Evolutionary conservation across 2,888 invertebrate species (phyloP), one percentile per base, ranked within the genome.

Genomic region (Cartodere bifasciata): DNA sequence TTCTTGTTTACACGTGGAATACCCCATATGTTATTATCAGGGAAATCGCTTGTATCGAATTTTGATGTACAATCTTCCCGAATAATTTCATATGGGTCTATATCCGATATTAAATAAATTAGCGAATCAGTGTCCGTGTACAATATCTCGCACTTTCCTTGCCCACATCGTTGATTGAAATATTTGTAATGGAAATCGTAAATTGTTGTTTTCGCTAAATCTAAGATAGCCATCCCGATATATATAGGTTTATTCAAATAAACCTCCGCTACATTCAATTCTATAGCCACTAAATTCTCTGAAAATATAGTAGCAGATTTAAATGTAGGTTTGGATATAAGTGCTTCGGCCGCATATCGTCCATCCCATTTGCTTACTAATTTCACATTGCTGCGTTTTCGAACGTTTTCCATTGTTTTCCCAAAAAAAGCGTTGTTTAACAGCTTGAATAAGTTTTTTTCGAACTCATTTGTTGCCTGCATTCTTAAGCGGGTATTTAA

Each of bases 401-500:
- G 11, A 13, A 26, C 14, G 14, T 26, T 26, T 13, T 26, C 27
- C 27, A 26, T 23, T 23, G 24, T 23, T 11, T 23, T 23, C 7
- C 24, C 24, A 7, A 7, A 17, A 15, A 45, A 32, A 3, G 41
- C 37, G 13, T 44, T 41, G 29, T 39, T 40, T 23, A 36, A 30
- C n/a, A 39, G 12, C 36, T 32, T 35, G 28, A 21, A 41, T 26
- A 35, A 21, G 21, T 38, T 34, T 24, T 31, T 41, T 22, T 45
- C 34, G 32, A 47, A 43, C 4, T 39, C 32, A 22, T 36, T 41
- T 26, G 28, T 35, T 35, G 38, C 29, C 1, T 29, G 9, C 7
- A 42, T 48, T 33, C 56, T 34, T 21, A 52, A 23, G 13, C 44
- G 23, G 3, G 49, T 55, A 37, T 58, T 60, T 28, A 55, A 36